phyloP scores from a whole-genome alignment of 2,113 vertebrate species.

The Chinchilla lanigera region DNA sequence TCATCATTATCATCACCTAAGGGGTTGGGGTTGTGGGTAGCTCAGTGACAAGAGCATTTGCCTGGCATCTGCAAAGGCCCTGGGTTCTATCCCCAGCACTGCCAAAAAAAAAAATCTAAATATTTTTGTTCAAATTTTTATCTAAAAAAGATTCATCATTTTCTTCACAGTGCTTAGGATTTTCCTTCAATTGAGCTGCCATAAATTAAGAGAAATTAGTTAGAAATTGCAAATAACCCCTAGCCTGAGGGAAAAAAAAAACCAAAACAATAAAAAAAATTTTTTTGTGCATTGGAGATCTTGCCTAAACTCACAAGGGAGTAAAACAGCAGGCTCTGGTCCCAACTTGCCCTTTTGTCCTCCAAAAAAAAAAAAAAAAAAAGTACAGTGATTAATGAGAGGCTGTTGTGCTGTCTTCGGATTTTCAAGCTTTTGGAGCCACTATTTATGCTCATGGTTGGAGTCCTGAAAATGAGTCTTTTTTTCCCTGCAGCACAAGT shows the following conservation, averaged over 20 bases:
- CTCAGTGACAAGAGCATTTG: too few relatives aligned
- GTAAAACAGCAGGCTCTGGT: slow-evolving; percentile 46
- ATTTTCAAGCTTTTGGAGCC: slow-evolving; percentile 61
- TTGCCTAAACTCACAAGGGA: slow-evolving; percentile 21
- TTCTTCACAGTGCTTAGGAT: neutral
- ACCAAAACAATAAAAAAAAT: neutral
- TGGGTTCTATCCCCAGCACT: neutral
- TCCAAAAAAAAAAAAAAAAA: slow-evolving; percentile 48
- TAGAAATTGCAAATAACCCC: slow-evolving; percentile 23
- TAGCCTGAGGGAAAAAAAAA: neutral
- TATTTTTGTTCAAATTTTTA: neutral
- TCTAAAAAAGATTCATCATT: neutral
- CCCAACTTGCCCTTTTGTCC: slow-evolving; percentile 70
- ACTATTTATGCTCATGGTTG: slow-evolving; percentile 66
- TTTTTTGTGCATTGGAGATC: neutral
- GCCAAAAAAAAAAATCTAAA: neutral
- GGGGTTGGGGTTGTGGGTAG: neutral
- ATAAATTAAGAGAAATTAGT: slow-evolving; percentile 28
- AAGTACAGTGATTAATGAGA: slow-evolving; percentile 66
- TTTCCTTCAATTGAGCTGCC: neutral
- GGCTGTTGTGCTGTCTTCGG: slow-evolving; percentile 66
- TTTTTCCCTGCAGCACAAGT: slow-evolving; percentile 76
- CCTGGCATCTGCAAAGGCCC: neutral
- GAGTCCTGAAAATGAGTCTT: slow-evolving; percentile 76
- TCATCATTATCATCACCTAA: neutral